Evolutionary conservation across 53 echinoderm and acorn worm species (phyloP).

Genomic region (Pentamera pediparva): DNA sequence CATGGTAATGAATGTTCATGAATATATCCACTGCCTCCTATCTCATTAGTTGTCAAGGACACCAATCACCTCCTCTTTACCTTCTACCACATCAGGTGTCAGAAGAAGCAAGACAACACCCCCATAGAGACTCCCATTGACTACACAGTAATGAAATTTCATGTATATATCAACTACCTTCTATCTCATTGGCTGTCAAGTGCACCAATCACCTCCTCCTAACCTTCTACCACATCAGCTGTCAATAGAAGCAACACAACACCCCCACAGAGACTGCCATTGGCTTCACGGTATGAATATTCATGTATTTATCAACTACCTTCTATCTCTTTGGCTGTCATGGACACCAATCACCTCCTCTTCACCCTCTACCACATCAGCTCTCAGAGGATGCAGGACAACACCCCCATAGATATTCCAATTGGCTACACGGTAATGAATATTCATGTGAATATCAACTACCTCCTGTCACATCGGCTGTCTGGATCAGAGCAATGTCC

Average conservation of each 20-base stretch:
- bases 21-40: too few species aligned
- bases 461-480: too few species aligned
- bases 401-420: slow-evolving; percentile 74
- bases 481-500: slow-evolving; percentile 64
- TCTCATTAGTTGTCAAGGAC: too few species aligned
- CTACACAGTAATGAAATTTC: slow-evolving; percentile 66
- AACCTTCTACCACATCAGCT: slow-evolving; percentile 93
- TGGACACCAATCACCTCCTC: slow-evolving; percentile 73
- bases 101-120: slow-evolving; percentile 71
- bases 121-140: slow-evolving; percentile 95
- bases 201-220: slow-evolving; percentile 81
- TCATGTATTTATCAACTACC: too few species aligned
- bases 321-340: too few species aligned
- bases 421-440: slow-evolving; percentile 86
- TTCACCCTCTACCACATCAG: slow-evolving; percentile 96
- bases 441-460: slow-evolving; percentile 1
- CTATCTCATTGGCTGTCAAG: slow-evolving; percentile 56
- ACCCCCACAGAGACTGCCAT: slow-evolving; percentile 83
- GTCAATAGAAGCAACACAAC: slow-evolving; percentile 74
- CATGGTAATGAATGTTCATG: slow-evolving; percentile 53
- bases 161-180: too few species aligned
- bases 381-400: slow-evolving; percentile 86
- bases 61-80: slow-evolving; percentile 82
- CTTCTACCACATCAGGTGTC: slow-evolving; percentile 95
- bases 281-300: slow-evolving; percentile 72